Evolutionary conservation across 2,888 invertebrate genomes (phyloP).

Genomic region (Bellardia bayeri): DNA sequence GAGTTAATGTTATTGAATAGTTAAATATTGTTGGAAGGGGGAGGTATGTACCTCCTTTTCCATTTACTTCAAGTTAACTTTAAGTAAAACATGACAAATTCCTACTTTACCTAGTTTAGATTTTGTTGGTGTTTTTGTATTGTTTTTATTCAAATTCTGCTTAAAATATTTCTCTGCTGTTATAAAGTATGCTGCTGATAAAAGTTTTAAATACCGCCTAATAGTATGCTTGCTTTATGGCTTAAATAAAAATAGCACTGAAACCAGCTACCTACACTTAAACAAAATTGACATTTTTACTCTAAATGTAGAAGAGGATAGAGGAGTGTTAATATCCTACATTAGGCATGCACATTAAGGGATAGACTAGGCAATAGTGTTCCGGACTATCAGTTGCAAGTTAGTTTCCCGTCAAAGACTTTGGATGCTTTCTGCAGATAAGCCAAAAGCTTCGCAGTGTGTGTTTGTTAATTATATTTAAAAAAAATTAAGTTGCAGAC

Average conservation of each 20-base stretch:
- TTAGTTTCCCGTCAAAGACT: too few species aligned
- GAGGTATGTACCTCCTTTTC: not conserved
- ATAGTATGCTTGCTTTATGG: slow-evolving; percentile 29
- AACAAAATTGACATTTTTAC: not conserved
- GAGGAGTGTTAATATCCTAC: not conserved
- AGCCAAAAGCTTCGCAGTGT: too few species aligned
- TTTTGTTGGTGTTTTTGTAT: not conserved
- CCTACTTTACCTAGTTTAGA: slow-evolving; percentile 31
- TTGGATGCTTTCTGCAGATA: too few species aligned
- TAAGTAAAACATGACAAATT: slow-evolving; percentile 32
- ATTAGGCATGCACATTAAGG: not conserved
- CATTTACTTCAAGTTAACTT: not conserved
- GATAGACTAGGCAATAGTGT: too few species aligned
- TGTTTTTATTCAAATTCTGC: slow-evolving; percentile 10
- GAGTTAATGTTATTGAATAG: not conserved
- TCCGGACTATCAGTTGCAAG: too few species aligned
- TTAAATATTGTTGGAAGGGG: not conserved
- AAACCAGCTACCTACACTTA: not conserved
- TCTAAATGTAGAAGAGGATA: not conserved
- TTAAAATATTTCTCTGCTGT: slow-evolving; percentile 35
- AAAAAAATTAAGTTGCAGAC: too few species aligned
- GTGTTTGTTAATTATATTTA: too few species aligned
- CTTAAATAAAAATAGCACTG: not conserved
- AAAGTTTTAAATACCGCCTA: slow-evolving; percentile 45
- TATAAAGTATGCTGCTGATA: slow-evolving; percentile 21